Evolutionary conservation across 2,888 invertebrate species (phyloP), one percentile per base, ranked within the genome.

Genomic region (Xestia xanthographa): DNA sequence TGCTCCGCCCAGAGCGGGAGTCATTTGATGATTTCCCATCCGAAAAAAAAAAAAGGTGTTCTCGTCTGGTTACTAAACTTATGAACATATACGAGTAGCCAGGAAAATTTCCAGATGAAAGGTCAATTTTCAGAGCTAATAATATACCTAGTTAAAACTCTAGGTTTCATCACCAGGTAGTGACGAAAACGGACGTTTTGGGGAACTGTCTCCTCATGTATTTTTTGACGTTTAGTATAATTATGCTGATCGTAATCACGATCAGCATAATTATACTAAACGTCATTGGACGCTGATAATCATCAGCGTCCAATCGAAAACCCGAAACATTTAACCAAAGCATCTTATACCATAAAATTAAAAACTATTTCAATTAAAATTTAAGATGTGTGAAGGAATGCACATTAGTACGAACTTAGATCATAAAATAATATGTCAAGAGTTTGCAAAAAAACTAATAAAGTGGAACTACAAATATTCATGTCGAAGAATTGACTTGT

Each of bases 381-480:
- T 26, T 45, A 5, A 43, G 0, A 63, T 73, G 8, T 58, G 26
- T 11, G 11, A 63, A 60, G 26, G n/a, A 43, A 73, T 48, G 3
- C 38, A 20, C 48, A 66, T 48, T 11, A 58, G 48, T 34, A 34
- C 48, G 41, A 34, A 45, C 38, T 6, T 14, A n/a, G 9, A 20
- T 12, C 17, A 75, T 72, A 67, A 45, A 62, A 72, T n/a, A n/a
- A n/a, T n/a, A 56, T 29, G 2, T n/a, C 48, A 63, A 69, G 26
- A 66, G 60, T 9, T 70, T 50, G 6, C 9, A n/a, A 53, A n/a
- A 65, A 41, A 66, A 62, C 26, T 29, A 71, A 29, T 12, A 48
- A 43, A 76, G 83, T 83, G 85, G 85, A 81, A 83, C 48, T 41
- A 73, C 85, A 80, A 67, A 3, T 26, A 72, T 75, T 65, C 34